phyloP scores from a whole-genome alignment of 1,140 invertebrate genomes.

The Drosophila baimaii region DNA sequence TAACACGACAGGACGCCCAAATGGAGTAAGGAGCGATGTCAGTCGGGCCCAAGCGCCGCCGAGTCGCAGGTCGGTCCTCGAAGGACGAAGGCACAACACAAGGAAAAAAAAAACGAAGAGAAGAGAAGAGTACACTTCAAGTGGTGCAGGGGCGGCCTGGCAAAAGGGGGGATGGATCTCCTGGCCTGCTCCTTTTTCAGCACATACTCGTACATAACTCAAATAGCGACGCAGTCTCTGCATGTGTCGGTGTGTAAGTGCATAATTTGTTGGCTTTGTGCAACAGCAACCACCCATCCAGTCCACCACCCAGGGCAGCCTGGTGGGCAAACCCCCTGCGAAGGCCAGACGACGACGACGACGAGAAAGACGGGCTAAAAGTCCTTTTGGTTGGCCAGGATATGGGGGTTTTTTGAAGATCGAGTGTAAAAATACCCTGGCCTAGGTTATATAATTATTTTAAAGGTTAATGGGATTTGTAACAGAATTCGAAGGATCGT shows the following conservation, averaged over 20 bases:
- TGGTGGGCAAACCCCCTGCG: background rate
- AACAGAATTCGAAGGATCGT: background rate
- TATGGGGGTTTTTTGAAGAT: background rate
- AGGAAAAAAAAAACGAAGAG: conserved; percentile 19
- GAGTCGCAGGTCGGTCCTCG: conserved; percentile 50
- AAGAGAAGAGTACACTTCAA: conserved; percentile 58
- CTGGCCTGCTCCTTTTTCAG: conserved; percentile 37
- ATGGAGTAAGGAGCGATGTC: conserved; percentile 80
- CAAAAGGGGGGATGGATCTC: background rate
- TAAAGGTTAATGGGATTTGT: background rate
- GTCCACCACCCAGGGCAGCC: background rate
- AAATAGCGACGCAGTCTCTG: conserved; percentile 53
- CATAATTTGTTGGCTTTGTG: conserved; percentile 82
- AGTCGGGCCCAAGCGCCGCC: conserved; percentile 45
- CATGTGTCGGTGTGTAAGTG: conserved; percentile 64
- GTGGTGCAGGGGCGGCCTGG: conserved; percentile 30
- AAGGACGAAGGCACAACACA: conserved; percentile 34
- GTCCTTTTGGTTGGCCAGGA: conserved; percentile 21
- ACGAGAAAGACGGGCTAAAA: conserved; percentile 40
- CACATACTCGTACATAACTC: conserved; percentile 67
- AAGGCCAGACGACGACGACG: conserved; percentile 7
- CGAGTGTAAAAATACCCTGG: background rate
- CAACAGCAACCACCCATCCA: conserved; percentile 21
- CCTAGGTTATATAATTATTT: no score
- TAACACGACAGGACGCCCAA: conserved; percentile 80